Evolutionary conservation across 2,888 invertebrate genomes (phyloP).

Genomic region (Campoplex nolae): DNA sequence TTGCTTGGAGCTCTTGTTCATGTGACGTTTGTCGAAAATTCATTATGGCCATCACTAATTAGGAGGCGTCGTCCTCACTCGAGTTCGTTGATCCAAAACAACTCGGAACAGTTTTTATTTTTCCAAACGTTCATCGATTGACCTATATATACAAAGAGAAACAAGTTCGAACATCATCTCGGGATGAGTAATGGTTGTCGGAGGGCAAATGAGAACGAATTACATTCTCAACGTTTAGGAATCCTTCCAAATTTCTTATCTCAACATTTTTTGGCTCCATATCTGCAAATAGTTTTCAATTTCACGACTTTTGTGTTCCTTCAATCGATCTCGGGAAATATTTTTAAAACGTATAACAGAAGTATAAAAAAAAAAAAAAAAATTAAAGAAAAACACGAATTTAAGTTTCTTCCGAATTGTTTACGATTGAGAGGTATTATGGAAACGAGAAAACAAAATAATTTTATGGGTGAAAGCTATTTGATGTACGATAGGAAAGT

Average conservation of each 20-base stretch:
- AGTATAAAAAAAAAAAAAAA: too few relatives aligned
- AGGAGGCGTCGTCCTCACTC: not conserved
- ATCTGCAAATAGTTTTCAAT: not conserved
- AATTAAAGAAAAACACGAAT: not conserved
- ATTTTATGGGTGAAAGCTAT: slow-evolving; percentile 40
- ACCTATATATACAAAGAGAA: not conserved
- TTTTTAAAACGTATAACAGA: not conserved
- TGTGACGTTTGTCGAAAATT: not conserved
- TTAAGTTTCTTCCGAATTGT: not conserved
- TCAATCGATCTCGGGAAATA: not conserved
- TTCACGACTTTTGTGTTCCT: not conserved
- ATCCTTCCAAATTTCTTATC: not conserved
- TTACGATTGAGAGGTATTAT: not conserved
- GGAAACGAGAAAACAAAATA: not conserved
- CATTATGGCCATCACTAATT: not conserved
- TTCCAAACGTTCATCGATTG: not conserved
- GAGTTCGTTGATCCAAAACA: not conserved
- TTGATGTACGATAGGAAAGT: slow-evolving; percentile 23
- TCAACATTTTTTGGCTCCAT: not conserved
- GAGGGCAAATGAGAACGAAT: not conserved
- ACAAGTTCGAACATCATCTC: not conserved
- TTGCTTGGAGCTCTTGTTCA: not conserved
- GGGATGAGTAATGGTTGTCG: not conserved
- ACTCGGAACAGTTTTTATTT: not conserved
- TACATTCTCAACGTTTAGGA: slow-evolving; percentile 1